phyloP scores from a whole-genome alignment of 2,888 invertebrate species.

The Acrocyrtus sp. region DNA sequence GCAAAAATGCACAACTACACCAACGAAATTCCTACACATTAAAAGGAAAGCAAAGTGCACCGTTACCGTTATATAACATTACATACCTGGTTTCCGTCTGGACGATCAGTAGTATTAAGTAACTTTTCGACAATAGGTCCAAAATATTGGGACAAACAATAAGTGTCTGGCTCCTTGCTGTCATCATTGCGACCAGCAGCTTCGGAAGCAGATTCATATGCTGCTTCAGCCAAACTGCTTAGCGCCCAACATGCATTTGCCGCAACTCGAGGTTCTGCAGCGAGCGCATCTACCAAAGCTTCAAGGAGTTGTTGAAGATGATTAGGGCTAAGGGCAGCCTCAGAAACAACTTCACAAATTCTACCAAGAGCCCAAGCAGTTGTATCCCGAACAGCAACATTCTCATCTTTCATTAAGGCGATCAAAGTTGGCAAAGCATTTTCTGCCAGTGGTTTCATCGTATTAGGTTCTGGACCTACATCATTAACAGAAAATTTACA shows the following conservation, averaged over 20 bases:
- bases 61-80: slow-evolving; percentile 1
- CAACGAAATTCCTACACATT: too few relatives aligned
- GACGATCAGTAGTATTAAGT: slow-evolving; percentile 93
- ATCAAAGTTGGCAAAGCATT: slow-evolving; percentile 97
- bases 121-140: slow-evolving; percentile 92
- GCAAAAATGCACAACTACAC: too few relatives aligned
- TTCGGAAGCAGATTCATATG: slow-evolving; percentile 86
- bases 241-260: slow-evolving; percentile 99
- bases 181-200: slow-evolving; percentile 66
- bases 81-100: slow-evolving; percentile 80
- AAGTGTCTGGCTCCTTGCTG: slow-evolving; percentile 73
- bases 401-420: slow-evolving; percentile 91
- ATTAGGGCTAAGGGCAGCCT: slow-evolving; percentile 89
- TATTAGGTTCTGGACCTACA: slow-evolving; percentile 76
- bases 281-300: slow-evolving; percentile 84
- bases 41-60: too few relatives aligned
- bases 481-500: too few relatives aligned
- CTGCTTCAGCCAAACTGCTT: slow-evolving; percentile 95
- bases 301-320: slow-evolving; percentile 84
- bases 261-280: slow-evolving; percentile 95
- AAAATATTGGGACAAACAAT: slow-evolving; percentile 92
- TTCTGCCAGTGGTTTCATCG: slow-evolving; percentile 92
- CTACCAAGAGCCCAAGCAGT: slow-evolving; percentile 98
- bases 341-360: slow-evolving; percentile 96
- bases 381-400: slow-evolving; percentile 95